These are phyloP conservation scores for Bryconaethiops microstoma DNA, from an alignment of 2,797 vertebrate genomes.

Conservation along the genomic window DNA sequence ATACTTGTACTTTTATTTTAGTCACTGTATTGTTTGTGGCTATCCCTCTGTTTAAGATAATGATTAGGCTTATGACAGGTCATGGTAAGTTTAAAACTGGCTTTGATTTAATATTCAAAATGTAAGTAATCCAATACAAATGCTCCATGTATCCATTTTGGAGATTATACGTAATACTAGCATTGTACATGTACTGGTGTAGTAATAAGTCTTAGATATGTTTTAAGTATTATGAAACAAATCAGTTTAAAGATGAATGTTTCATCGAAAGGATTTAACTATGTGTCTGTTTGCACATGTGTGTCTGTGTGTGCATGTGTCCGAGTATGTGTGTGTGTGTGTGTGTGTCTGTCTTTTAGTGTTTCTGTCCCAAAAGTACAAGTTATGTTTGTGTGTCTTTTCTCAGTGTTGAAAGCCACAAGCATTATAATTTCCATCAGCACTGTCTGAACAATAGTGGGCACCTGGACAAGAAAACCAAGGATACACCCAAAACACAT, in stretches of 20 bases:
- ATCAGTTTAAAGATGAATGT: constrained; percentile 49
- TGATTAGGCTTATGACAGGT: background rate
- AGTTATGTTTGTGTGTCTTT: constrained; percentile 53
- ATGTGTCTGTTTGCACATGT: background rate
- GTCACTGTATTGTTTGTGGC: background rate
- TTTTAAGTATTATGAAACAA: background rate
- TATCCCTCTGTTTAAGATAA: background rate
- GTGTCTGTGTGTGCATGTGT: too few species aligned
- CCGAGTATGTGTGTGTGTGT: background rate
- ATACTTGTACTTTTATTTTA: too few species aligned
- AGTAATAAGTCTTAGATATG: background rate
- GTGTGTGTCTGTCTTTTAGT: background rate
- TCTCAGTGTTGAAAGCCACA: constrained; percentile 68
- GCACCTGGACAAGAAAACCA: constrained; percentile 70
- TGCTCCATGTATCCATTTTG: background rate
- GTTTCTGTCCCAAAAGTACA: background rate
- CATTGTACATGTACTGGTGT: background rate
- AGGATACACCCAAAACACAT: constrained; percentile 39
- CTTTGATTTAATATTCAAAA: background rate
- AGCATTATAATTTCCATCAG: constrained; percentile 63
- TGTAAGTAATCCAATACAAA: background rate
- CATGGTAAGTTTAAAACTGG: background rate
- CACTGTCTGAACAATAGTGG: constrained; percentile 74
- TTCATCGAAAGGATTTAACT: background rate
- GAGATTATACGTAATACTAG: background rate